phyloP scores from a whole-genome alignment of 2,888 invertebrate species.

The Calliphora vomitoria region DNA sequence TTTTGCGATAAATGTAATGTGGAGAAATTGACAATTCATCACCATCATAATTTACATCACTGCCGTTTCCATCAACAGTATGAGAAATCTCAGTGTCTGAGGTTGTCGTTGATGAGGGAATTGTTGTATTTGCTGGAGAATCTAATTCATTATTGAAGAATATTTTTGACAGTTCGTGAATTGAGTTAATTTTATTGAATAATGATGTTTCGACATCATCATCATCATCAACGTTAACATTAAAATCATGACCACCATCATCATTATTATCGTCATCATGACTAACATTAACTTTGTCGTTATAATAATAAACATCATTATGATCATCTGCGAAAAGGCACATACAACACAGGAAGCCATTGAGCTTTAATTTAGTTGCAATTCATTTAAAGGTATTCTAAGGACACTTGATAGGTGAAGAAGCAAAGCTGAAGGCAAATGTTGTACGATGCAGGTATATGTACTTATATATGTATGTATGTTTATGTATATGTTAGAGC shows the following conservation, averaged over 20 bases:
- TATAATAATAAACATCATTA: background rate
- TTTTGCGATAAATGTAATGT: conserved; percentile 79
- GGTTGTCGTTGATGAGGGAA: conserved; percentile 10
- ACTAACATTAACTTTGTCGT: conserved; percentile 12
- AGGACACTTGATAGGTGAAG: conserved; percentile 37
- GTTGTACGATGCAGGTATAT: background rate
- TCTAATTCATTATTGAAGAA: conserved; percentile 56
- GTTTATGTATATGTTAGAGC: background rate
- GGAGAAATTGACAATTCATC: conserved; percentile 23
- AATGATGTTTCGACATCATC: conserved; percentile 18
- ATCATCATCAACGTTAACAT: background rate
- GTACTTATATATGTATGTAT: background rate
- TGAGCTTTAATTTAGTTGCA: conserved; percentile 51
- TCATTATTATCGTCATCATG: conserved; percentile 13
- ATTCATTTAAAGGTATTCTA: conserved; percentile 33
- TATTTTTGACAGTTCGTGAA: conserved; percentile 64
- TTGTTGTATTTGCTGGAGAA: conserved; percentile 29
- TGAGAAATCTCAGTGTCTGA: conserved; percentile 7
- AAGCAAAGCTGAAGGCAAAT: conserved; percentile 43
- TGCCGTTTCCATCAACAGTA: background rate
- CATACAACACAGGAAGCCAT: conserved; percentile 46
- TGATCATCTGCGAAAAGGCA: conserved; percentile 59
- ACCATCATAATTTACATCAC: conserved; percentile 9
- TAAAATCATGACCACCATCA: background rate
- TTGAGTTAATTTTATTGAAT: conserved; percentile 57